phyloP scores from a whole-genome alignment of 1,140 invertebrate genomes.

The Saccostrea echinata region DNA sequence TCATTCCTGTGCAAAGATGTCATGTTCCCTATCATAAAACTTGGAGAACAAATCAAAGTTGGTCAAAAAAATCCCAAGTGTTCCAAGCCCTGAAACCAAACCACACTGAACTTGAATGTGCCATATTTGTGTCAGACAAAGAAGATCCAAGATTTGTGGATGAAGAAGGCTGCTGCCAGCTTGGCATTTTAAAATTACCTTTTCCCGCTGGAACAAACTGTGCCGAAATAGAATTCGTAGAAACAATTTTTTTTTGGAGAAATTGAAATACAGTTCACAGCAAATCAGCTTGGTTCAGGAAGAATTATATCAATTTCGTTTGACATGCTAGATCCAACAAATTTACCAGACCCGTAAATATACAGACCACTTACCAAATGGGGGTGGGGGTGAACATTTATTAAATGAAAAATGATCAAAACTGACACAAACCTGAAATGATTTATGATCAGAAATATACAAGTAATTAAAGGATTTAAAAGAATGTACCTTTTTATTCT shows the following conservation, averaged over 20 bases:
- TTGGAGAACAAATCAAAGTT: slow-evolving; percentile 1
- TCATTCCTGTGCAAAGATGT: slow-evolving; percentile 45
- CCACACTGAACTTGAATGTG: slow-evolving; percentile 45
- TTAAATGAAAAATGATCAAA: too few species aligned
- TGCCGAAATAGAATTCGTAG: slow-evolving; percentile 28
- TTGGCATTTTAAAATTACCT: slow-evolving; percentile 28
- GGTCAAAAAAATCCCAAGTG: slow-evolving; percentile 41
- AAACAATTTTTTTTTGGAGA: slow-evolving; percentile 37
- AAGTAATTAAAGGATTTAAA: too few species aligned
- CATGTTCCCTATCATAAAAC: slow-evolving; percentile 32
- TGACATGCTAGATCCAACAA: neutral
- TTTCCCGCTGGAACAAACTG: neutral
- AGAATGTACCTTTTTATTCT: too few species aligned
- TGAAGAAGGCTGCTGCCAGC: slow-evolving; percentile 36
- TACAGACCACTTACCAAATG: too few species aligned
- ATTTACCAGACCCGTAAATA: neutral
- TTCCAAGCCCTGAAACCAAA: slow-evolving; percentile 41
- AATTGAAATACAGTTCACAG: slow-evolving; percentile 4
- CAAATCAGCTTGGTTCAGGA: neutral
- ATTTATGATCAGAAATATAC: too few species aligned
- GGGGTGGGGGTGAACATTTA: too few species aligned
- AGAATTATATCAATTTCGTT: neutral
- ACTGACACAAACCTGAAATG: too few species aligned
- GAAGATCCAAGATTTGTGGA: slow-evolving; percentile 46
- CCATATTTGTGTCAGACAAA: slow-evolving; percentile 39